Percentiles rank a stretch among this genome's conserved stretches.
These are phyloP conservation scores for Sebastes vulpes DNA, from an alignment of 2,797 vertebrate genomes.

Conservation along the genomic window DNA sequence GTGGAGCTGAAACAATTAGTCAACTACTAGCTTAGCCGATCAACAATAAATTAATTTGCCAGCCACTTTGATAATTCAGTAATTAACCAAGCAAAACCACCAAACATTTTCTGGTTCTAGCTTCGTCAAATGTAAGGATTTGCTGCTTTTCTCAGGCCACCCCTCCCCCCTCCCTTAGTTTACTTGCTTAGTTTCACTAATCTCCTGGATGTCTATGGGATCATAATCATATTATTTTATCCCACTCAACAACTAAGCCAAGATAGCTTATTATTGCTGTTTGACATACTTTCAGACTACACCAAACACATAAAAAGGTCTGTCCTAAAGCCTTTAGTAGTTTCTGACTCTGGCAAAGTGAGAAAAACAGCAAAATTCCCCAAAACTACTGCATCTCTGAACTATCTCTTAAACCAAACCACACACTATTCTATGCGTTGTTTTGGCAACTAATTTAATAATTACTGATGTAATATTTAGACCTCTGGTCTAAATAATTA, in stretches of 20 bases:
- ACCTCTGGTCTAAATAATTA: not conserved
- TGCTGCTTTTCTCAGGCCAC: not conserved
- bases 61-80: not conserved
- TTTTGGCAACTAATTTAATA: too few species aligned
- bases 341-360: too few species aligned
- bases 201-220: too few species aligned
- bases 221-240: too few species aligned
- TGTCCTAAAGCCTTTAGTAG: too few species aligned
- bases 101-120: not conserved
- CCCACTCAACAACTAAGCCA: too few species aligned
- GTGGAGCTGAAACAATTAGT: not conserved
- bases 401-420: not conserved
- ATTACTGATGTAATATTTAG: too few species aligned
- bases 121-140: not conserved
- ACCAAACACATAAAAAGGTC: not conserved
- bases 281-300: not conserved
- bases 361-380: not conserved
- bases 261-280: too few species aligned
- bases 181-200: too few species aligned
- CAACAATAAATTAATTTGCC: too few species aligned
- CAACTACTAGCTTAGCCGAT: fast-evolving
- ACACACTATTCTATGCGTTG: not conserved
- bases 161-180: too few species aligned
- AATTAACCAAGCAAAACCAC: not conserved
- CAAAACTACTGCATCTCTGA: not conserved